Percentiles rank a stretch among this genome's conserved stretches.
phyloP scores from a whole-genome alignment of 1,140 invertebrate species.

The Trichogramma pretiosum region DNA sequence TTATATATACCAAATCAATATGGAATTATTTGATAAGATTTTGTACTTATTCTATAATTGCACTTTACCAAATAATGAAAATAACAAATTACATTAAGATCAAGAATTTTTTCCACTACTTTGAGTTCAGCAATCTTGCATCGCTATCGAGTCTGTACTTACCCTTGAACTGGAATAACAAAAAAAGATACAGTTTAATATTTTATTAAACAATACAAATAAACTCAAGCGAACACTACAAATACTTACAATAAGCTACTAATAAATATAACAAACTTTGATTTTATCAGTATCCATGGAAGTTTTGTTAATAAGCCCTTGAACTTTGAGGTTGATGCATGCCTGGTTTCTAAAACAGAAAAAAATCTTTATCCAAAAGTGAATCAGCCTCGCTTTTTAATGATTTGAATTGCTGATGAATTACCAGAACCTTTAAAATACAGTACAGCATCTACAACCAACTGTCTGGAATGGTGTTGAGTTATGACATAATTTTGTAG shows the following conservation, averaged over 20 bases:
- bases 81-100: no score
- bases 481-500: constrained; percentile 95
- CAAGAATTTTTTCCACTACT: constrained; percentile 92
- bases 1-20: no score
- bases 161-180: constrained; percentile 98
- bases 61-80: no score
- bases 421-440: constrained; percentile 92
- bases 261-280: no score
- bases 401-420: constrained; percentile 93
- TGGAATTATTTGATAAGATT: no score
- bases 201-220: no score
- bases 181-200: no score
- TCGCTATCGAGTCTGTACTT: constrained; percentile 94
- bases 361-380: constrained; percentile 96
- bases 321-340: constrained; percentile 82
- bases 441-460: constrained; percentile 92
- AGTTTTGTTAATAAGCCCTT: constrained; percentile 98
- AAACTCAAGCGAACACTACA: no score
- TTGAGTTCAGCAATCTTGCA: constrained; percentile 97
- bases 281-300: constrained; percentile 99
- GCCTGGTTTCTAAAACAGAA: constrained; percentile 93
- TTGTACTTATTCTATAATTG: no score
- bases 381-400: constrained; percentile 95
- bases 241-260: no score
- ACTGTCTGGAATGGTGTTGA: constrained; percentile 92